Percentiles rank a stretch among this genome's conserved stretches.
Conservation (phyloP, 2,888 invertebrate genomes). For the Torymus aiolomorphi region DNA sequence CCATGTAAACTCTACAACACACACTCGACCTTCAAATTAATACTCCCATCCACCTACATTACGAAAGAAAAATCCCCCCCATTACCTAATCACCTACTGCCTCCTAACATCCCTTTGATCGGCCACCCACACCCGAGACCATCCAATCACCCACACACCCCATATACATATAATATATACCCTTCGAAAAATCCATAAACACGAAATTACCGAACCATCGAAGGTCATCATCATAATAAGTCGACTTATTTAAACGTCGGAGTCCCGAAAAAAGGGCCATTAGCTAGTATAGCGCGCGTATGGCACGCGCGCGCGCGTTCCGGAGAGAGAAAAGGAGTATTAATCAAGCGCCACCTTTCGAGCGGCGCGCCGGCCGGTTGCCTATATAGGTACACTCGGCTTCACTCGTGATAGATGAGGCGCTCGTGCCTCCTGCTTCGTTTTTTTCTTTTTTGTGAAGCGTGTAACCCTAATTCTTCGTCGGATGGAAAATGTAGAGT, state of each 20-base stretch:
- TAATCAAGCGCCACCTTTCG: constrained; percentile 45
- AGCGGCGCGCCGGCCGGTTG: too few relatives aligned
- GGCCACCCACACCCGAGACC: constrained; percentile 9
- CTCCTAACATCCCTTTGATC: background rate
- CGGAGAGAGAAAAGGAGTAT: constrained; percentile 13
- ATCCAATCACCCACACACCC: too few relatives aligned
- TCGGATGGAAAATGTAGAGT: background rate
- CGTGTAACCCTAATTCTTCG: too few relatives aligned
- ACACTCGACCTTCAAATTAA: too few relatives aligned
- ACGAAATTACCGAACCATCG: background rate
- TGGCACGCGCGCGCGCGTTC: background rate
- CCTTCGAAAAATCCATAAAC: background rate
- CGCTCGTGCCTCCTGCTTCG: too few relatives aligned
- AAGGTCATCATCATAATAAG: constrained; percentile 23
- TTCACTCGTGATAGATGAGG: constrained; percentile 29
- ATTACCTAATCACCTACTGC: background rate
- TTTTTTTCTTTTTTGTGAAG: too few relatives aligned
- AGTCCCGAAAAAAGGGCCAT: constrained; percentile 23
- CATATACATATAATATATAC: too few relatives aligned
- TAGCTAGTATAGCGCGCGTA: background rate
- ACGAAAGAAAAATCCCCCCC: background rate
- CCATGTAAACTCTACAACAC: too few relatives aligned
- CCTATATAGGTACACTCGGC: background rate
- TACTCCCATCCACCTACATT: too few relatives aligned
- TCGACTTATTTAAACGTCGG: constrained; percentile 28